A percentile compares a stretch with the other conserved stretches of the same genome.
Conservation (phyloP, 2,888 invertebrate species). For the Drosophila emarginata region DNA sequence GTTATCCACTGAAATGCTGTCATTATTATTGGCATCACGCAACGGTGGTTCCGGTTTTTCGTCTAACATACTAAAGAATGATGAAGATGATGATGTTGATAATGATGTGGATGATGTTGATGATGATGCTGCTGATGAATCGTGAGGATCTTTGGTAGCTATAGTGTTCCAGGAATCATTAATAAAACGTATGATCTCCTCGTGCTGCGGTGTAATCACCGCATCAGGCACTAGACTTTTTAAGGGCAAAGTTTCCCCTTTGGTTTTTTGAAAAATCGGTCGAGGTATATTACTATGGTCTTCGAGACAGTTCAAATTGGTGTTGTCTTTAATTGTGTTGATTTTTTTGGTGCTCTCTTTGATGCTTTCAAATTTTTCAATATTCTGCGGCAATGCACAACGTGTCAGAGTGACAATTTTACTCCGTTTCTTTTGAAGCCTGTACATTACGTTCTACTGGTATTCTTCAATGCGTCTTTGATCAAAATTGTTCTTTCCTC, state of each 20-base stretch:
- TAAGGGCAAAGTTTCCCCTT: conserved; percentile 60
- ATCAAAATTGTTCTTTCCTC: neutral
- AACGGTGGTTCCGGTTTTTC: conserved; percentile 46
- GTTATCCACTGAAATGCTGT: conserved; percentile 82
- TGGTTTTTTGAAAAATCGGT: conserved; percentile 87
- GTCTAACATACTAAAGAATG: conserved; percentile 25
- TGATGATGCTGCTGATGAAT: conserved; percentile 58
- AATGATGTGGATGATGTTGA: too few species aligned
- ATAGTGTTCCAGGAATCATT: conserved; percentile 86
- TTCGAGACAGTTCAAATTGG: conserved; percentile 87
- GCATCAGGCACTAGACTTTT: conserved; percentile 83
- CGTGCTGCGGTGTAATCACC: conserved; percentile 89
- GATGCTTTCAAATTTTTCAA: conserved; percentile 90
- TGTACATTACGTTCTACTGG: conserved; percentile 87
- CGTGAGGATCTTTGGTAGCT: conserved; percentile 81
- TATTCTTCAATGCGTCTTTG: neutral
- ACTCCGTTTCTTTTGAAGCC: conserved; percentile 93
- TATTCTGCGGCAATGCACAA: conserved; percentile 91
- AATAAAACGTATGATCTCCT: conserved; percentile 93
- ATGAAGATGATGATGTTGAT: neutral
- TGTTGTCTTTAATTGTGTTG: conserved; percentile 85
- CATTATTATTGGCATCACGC: conserved; percentile 73
- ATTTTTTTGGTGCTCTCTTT: conserved; percentile 88
- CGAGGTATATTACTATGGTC: conserved; percentile 88
- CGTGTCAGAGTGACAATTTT: conserved; percentile 94